Conservation (phyloP, 2,113 vertebrate species). For the Oenanthe melanoleuca region DNA sequence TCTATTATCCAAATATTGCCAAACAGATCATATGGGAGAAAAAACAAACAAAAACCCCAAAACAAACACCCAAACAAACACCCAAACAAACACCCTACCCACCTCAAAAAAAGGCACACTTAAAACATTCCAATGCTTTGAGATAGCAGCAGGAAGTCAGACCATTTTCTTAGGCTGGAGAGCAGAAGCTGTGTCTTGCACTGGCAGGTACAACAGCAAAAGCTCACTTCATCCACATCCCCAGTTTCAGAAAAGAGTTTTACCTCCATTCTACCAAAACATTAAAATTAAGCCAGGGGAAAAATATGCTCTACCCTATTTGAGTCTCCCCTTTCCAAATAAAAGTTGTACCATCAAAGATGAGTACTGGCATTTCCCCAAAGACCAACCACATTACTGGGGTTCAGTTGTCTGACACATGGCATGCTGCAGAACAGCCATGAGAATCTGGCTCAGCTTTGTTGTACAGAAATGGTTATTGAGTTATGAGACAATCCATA, state of each 20-base stretch:
- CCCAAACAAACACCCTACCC: neutral
- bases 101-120: neutral
- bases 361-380: neutral
- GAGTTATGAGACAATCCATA: neutral
- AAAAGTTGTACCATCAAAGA: neutral
- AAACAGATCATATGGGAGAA: neutral
- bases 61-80: neutral
- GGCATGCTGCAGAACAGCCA: neutral
- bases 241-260: neutral
- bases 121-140: neutral
- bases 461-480: neutral
- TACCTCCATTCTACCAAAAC: neutral
- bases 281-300: neutral
- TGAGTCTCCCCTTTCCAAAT: neutral
- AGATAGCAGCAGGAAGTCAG: neutral
- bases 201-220: neutral
- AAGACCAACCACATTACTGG: neutral
- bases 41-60: accelerated
- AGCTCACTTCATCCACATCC: neutral
- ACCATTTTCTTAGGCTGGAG: neutral
- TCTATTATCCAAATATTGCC: neutral
- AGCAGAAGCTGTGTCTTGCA: neutral
- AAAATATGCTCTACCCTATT: neutral
- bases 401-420: neutral
- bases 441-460: neutral